Base-by-base conservation (phyloP, 2,113 vertebrate species). In the Ptilonorhynchus violaceus region DNA sequence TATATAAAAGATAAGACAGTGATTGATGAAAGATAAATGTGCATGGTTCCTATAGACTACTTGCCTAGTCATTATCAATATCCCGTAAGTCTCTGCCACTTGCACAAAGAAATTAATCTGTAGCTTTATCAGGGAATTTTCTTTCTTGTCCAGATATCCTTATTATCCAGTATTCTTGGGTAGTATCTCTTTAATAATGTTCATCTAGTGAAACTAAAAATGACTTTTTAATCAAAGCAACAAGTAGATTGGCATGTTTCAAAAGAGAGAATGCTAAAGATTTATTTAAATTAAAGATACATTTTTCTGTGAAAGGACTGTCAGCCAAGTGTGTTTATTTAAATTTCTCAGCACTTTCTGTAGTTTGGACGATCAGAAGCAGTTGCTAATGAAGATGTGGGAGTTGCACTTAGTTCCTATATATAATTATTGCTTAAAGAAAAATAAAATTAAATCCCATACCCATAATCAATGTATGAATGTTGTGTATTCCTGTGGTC, bases 21-120 rank as follows among this genome's bases (percentile, higher is more conserved):
- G 93, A 88, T 82, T 80, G 52, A 49, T 91, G 84, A 89, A 85
- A 85, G 92, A 85, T 93, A 89, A 91, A 72, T 85, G n/a, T 93
- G n/a, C 53, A 52, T 66, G 42, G 24, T 73, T 95, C 62, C 74
- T 89, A 58, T 31, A 80, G 46, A 49, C 47, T 89, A 14, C 74
- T 76, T 73, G 49, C 62, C 74, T 75, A 69, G 85, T 59, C 35
- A 67, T 81, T 92, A 81, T 77, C 62, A 85, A 39, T 70, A 80
- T 66, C 19, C 41, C 76, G 2, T 53, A 87, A 77, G 49, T 86
- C 27, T 88, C 50, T 88, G 14, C 52, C 41, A 62, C 19, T 94
- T 70, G 17, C 50, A 81, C 31, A 73, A 47, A 87, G 41, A 82
- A 79, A 87, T 82, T 79, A 73, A 33, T 87, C 73, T 91, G 20